Conservation (phyloP, 92 coral and sea anemone genomes). For the Porites cylindrica region DNA sequence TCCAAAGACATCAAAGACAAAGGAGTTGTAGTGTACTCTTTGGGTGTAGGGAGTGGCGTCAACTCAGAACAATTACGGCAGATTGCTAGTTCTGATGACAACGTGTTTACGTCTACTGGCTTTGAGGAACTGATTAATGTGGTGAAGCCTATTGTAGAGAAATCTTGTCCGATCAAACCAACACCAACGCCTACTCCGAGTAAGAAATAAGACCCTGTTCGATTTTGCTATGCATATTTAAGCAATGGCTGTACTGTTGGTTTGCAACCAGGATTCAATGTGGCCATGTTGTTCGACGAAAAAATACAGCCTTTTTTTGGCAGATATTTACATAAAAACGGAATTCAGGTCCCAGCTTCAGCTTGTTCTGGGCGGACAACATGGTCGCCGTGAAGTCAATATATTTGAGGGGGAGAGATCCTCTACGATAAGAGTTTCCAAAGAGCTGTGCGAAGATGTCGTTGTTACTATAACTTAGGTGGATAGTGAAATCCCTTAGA, state of each 20-base stretch:
- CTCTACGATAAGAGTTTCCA: too few species aligned
- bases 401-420: too few species aligned
- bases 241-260: background rate
- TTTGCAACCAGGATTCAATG: too few species aligned
- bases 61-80: conserved; percentile 37
- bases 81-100: conserved; percentile 45
- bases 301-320: too few species aligned
- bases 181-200: conserved; percentile 22
- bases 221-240: background rate
- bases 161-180: conserved; percentile 27
- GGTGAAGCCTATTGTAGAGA: conserved; percentile 43
- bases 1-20: conserved; percentile 63
- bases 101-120: conserved; percentile 21
- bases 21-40: conserved; percentile 61
- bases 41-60: conserved; percentile 66
- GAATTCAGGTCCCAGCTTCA: too few species aligned
- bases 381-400: too few species aligned
- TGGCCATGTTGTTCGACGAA: too few species aligned
- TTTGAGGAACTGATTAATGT: conserved; percentile 22
- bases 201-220: background rate
- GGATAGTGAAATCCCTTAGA: too few species aligned
- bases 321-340: too few species aligned
- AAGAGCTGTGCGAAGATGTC: too few species aligned
- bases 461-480: too few species aligned
- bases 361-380: too few species aligned